Base-by-base conservation (phyloP, 2,113 vertebrate species). In the Lagopus muta region DNA sequence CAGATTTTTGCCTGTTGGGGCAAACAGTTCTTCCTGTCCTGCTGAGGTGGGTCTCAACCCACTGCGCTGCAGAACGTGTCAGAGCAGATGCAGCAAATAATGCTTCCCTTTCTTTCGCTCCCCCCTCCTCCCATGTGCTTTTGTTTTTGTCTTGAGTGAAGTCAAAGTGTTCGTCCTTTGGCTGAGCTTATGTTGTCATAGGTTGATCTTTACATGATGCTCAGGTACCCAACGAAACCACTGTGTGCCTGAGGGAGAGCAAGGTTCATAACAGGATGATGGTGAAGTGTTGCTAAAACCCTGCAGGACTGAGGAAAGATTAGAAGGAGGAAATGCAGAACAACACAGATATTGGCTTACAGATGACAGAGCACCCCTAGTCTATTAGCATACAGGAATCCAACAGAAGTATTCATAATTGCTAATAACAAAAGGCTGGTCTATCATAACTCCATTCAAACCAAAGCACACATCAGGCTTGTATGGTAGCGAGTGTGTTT, bases 221-320 rank as follows among this genome's bases (percentile, higher is more conserved):
- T 94, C 92, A 94, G 92, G 90, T 96, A 90, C 66, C 78, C 88
- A 93, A 89, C 86, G 91, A 92, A 95, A 93, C 90, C 93, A 60
- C 91, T 74, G 92, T 70, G 13, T 62, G 87, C 94, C 89, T 85
- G 54, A 72, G 93, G 93, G 93, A 94, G 85, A 92, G 70, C 52
- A 58, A 89, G 87, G 92, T 96, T 93, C 89, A 78, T 94, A 95
- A 93, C 72, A 71, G 52, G 94, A 81, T 73, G 61, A 74, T 69
- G 77, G 57, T 78, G 86, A 95, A 95, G 92, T 0, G 4, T 65
- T 94, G 58, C 34, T 91, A 52, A 91, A 96, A 93, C 90, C 89
- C 82, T 94, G 27, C 48, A 92, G 92, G 64, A 92, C 16, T 65
- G 55, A 36, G 57, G 25, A 80, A 73, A 81, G 84, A 95, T 95